These are phyloP conservation scores for Enchytraeus crypticus DNA, from an alignment of 2,888 invertebrate species.

Conservation along the genomic window DNA sequence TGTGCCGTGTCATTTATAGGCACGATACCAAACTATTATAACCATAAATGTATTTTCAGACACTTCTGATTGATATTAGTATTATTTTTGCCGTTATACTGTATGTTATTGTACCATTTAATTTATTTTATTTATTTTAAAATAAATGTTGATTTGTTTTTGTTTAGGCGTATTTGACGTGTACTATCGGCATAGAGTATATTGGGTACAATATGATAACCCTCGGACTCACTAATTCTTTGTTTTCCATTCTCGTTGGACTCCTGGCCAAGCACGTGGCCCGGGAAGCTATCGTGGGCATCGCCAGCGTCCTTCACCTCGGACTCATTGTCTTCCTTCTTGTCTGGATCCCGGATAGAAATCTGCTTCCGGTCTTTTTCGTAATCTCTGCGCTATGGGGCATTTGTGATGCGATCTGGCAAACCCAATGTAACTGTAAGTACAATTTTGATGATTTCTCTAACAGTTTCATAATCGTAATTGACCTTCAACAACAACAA, in stretches of 20 bases:
- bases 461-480: no score
- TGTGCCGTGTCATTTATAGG: no score
- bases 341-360: conserved; percentile 43
- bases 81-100: no score
- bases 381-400: conserved; percentile 45
- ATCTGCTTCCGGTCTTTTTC: conserved; percentile 37
- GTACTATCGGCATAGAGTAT: conserved; percentile 42
- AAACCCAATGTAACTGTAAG: conserved; percentile 48
- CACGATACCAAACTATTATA: no score
- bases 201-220: conserved; percentile 48
- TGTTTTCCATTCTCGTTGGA: conserved; percentile 41
- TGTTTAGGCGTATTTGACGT: conserved; percentile 45
- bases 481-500: no score
- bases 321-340: conserved; percentile 42
- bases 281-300: conserved; percentile 42
- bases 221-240: conserved; percentile 41
- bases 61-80: no score
- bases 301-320: conserved; percentile 23
- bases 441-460: no score
- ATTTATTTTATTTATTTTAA: no score
- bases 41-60: no score
- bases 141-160: no score
- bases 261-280: conserved; percentile 40
- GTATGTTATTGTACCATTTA: no score
- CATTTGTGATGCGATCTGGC: conserved; percentile 47